A percentile compares a stretch with the other conserved stretches of the same genome.
phyloP scores from a whole-genome alignment of 2,797 vertebrate genomes.

The Podarcis lilfordi region DNA sequence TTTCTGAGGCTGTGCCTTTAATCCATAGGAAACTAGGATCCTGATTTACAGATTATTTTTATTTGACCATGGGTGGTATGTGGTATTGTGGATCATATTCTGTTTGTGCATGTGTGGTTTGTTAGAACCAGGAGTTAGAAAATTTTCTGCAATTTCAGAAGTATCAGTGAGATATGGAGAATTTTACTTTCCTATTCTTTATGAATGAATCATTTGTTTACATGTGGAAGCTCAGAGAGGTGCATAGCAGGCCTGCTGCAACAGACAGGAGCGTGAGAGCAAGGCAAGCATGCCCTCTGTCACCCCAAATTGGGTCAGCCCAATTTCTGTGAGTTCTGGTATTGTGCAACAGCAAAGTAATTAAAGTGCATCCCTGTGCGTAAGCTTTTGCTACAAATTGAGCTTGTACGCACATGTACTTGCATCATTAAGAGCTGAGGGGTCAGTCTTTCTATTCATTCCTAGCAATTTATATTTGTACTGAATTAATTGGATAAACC shows the following conservation, averaged over 20 bases:
- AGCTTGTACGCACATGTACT: background rate
- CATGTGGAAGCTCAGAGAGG: fast-evolving
- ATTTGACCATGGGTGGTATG: background rate
- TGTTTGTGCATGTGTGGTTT: background rate
- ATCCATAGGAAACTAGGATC: no score
- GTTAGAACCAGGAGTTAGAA: background rate
- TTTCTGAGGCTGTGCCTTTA: no score
- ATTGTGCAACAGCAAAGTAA: constrained; percentile 8
- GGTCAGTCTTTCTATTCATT: background rate
- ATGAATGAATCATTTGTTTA: constrained; percentile 15
- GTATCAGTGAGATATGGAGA: background rate
- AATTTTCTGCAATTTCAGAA: constrained; percentile 8
- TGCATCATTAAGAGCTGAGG: constrained; percentile 10
- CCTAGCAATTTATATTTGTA: background rate
- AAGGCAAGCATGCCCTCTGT: background rate
- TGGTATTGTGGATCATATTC: background rate
- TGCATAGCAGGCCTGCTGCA: background rate
- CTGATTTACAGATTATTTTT: background rate
- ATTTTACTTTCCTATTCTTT: constrained; percentile 20
- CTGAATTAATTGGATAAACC: constrained; percentile 15
- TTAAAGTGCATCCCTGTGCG: constrained; percentile 7
- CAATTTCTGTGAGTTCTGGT: background rate
- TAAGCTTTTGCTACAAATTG: background rate
- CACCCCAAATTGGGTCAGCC: background rate
- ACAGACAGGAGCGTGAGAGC: background rate